phyloP scores from a whole-genome alignment of 2,888 invertebrate genomes.

The Invenusta paracnida region DNA sequence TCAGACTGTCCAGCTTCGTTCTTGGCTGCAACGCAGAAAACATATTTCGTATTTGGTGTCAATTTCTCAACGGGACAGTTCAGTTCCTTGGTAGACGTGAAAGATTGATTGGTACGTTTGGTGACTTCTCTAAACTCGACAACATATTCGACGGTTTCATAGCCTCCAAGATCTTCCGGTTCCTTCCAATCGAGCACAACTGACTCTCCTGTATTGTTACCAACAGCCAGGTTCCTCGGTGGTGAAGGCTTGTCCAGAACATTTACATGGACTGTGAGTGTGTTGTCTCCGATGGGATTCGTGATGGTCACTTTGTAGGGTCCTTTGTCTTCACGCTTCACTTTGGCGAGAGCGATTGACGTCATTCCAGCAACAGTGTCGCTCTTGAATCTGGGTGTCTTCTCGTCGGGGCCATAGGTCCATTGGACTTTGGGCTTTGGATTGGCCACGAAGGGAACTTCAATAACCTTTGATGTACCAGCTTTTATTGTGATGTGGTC shows the following conservation, averaged over 20 bases:
- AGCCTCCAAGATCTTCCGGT: conserved; percentile 30
- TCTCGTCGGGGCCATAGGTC: conserved; percentile 38
- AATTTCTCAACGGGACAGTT: conserved; percentile 16
- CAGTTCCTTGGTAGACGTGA: not conserved
- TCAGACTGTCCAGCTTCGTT: conserved; percentile 42
- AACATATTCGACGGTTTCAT: conserved; percentile 30
- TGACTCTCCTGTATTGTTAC: conserved; percentile 46
- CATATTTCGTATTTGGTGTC: conserved; percentile 28
- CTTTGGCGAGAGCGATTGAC: conserved; percentile 47
- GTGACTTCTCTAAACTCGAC: conserved; percentile 39
- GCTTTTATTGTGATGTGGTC: conserved; percentile 47
- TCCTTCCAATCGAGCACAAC: conserved; percentile 37
- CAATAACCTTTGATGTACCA: conserved; percentile 47
- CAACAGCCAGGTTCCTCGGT: conserved; percentile 53
- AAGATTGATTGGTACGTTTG: conserved; percentile 12
- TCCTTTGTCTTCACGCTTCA: conserved; percentile 47
- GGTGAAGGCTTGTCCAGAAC: conserved; percentile 54
- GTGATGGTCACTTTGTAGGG: conserved; percentile 38
- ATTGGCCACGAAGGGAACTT: conserved; percentile 48
- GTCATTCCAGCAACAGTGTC: conserved; percentile 49
- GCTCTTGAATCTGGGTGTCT: not conserved
- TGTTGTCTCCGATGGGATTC: conserved; percentile 34
- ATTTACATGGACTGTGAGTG: conserved; percentile 36
- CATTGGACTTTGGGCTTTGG: conserved; percentile 49
- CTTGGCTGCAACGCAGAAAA: conserved; percentile 38